phyloP scores from a whole-genome alignment of 2,797 vertebrate species.

The Buceros bicornis region DNA sequence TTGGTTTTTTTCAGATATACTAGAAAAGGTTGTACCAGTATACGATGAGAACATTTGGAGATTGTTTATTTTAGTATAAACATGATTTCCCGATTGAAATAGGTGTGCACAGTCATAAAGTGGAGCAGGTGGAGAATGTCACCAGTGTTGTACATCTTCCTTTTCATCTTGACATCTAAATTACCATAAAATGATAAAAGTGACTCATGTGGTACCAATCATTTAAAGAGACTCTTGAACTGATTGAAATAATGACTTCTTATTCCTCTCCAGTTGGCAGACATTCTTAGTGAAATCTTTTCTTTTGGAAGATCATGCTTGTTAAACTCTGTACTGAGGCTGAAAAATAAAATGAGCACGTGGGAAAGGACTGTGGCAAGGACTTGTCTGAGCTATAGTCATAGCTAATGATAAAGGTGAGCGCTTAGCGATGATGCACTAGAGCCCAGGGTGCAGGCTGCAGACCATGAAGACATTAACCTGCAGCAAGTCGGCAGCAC shows the following conservation, averaged over 20 bases:
- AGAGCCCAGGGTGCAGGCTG: background rate
- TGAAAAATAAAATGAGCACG: background rate
- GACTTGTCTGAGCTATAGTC: background rate
- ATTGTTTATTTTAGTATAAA: conserved; percentile 55
- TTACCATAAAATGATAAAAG: conserved; percentile 61
- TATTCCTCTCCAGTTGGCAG: conserved; percentile 29
- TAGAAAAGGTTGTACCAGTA: background rate
- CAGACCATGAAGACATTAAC: background rate
- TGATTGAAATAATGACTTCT: conserved; percentile 73
- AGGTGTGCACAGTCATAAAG: background rate
- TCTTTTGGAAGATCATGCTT: conserved; percentile 31
- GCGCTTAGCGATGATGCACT: background rate
- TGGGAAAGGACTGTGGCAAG: conserved; percentile 2
- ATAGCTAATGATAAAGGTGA: background rate
- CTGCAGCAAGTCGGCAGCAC: conserved; percentile 10
- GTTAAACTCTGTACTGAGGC: background rate
- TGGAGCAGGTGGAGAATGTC: conserved; percentile 56
- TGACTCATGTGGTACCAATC: conserved; percentile 56
- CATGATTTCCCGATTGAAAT: background rate
- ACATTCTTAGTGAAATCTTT: conserved; percentile 16
- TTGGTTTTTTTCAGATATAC: background rate
- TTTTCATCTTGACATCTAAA: conserved; percentile 46
- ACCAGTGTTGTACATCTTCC: conserved; percentile 31
- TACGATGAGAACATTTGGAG: conserved; percentile 20
- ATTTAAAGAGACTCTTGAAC: conserved; percentile 62